These are phyloP conservation scores for Hirtodrosophila cameraria DNA, from an alignment of 2,888 invertebrate genomes.

Conservation along the genomic window DNA sequence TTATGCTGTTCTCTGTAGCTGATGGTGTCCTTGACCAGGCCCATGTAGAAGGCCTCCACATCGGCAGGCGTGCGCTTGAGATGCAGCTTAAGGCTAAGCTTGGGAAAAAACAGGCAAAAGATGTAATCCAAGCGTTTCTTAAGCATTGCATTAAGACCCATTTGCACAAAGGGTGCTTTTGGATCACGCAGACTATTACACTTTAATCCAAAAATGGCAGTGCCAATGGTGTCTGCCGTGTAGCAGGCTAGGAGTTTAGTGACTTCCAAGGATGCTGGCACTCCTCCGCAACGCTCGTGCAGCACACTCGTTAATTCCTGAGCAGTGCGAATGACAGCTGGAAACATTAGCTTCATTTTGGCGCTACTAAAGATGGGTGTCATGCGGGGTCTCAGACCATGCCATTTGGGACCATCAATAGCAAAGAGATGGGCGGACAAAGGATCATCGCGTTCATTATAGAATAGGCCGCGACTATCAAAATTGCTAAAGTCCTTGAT, in stretches of 20 bases:
- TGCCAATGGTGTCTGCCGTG: conserved; percentile 85
- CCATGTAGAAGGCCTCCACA: conserved; percentile 84
- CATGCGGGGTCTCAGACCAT: conserved; percentile 78
- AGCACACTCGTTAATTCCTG: conserved; percentile 54
- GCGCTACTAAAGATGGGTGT: conserved; percentile 81
- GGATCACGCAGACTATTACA: conserved; percentile 84
- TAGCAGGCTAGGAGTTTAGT: conserved; percentile 84
- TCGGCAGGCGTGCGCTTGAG: conserved; percentile 60
- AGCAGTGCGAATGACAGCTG: conserved; percentile 62
- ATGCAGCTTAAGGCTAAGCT: conserved; percentile 61
- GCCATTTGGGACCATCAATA: conserved; percentile 83
- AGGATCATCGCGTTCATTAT: conserved; percentile 82
- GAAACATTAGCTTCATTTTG: conserved; percentile 82
- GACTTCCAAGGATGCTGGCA: conserved; percentile 80
- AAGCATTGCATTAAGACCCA: conserved; percentile 63
- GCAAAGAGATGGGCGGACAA: conserved; percentile 81
- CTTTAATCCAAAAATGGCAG: conserved; percentile 85
- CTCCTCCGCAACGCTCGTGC: conserved; percentile 10
- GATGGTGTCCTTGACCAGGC: conserved; percentile 66
- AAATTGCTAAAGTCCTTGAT: conserved; percentile 81
- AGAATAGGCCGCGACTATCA: conserved; percentile 77
- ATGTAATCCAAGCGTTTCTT: conserved; percentile 50
- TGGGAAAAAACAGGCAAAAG: conserved; percentile 57
- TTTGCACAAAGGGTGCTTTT: conserved; percentile 81
- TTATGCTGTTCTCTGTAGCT: conserved; percentile 70